A percentile compares a stretch with the other conserved stretches of the same genome.
Evolutionary conservation across 2,797 vertebrate species (phyloP).

Genomic region (Sciurus vulgaris): DNA sequence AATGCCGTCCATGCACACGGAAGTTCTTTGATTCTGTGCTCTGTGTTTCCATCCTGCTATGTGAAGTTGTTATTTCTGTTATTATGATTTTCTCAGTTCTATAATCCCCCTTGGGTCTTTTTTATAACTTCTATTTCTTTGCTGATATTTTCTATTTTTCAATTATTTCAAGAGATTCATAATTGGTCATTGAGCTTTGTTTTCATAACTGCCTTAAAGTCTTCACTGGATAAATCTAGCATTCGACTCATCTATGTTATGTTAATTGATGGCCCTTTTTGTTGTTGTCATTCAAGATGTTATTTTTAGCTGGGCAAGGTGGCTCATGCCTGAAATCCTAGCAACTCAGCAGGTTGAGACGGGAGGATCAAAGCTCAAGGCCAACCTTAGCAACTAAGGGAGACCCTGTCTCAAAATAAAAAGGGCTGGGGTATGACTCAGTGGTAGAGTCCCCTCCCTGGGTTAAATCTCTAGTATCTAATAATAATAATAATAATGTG

Average conservation of each 20-base stretch:
- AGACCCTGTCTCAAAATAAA: too few relatives aligned
- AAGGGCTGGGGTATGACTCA: too few relatives aligned
- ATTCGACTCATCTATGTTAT: not conserved
- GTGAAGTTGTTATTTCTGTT: not conserved
- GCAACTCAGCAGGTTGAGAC: too few relatives aligned
- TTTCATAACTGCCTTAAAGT: constrained; percentile 19
- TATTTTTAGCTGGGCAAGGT: not conserved
- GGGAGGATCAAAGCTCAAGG: too few relatives aligned
- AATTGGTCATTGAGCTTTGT: not conserved
- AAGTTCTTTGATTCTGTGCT: not conserved
- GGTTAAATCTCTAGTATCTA: too few relatives aligned
- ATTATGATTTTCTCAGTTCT: constrained; percentile 1
- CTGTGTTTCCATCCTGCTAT: not conserved
- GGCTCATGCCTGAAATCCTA: too few relatives aligned
- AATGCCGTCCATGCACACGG: not conserved
- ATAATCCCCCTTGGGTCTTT: not conserved
- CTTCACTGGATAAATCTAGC: not conserved
- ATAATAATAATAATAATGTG: not conserved
- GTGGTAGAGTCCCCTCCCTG: too few relatives aligned
- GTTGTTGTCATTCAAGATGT: not conserved
- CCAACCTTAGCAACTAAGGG: too few relatives aligned
- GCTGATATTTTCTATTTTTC: constrained; percentile 20
- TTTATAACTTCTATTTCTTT: not conserved
- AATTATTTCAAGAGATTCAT: constrained; percentile 26
- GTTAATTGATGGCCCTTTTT: not conserved